A percentile compares a stretch with the other conserved stretches of the same genome.
Evolutionary conservation across 2,888 invertebrate genomes (phyloP).

Genomic region (Pandemis corylana): DNA sequence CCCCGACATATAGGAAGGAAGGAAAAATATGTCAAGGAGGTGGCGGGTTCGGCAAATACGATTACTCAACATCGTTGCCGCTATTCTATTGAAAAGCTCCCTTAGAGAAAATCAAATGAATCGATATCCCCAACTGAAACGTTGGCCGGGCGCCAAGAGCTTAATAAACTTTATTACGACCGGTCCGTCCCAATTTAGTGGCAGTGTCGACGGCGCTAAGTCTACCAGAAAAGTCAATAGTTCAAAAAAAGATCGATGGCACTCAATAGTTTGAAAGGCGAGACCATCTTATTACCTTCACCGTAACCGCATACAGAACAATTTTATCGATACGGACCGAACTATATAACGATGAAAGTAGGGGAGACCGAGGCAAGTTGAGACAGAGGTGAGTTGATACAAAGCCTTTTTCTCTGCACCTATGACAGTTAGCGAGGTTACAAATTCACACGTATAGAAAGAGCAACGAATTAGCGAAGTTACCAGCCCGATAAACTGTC

Average conservation of each 20-base stretch:
- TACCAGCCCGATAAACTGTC: too few species aligned
- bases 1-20: constrained; percentile 39
- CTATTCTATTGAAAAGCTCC: constrained; percentile 53
- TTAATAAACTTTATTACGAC: constrained; percentile 71
- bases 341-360: too few species aligned
- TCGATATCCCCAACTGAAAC: constrained; percentile 67
- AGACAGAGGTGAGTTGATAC: too few species aligned
- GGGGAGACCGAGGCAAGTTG: too few species aligned
- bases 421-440: too few species aligned
- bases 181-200: constrained; percentile 56
- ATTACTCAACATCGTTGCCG: constrained; percentile 43
- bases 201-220: constrained; percentile 55
- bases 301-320: neutral
- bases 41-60: constrained; percentile 43
- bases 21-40: constrained; percentile 42
- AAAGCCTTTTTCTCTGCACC: too few species aligned
- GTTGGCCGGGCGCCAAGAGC: constrained; percentile 79
- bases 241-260: constrained; percentile 43
- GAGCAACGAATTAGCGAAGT: too few species aligned
- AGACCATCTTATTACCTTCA: neutral
- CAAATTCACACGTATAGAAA: too few species aligned
- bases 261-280: constrained; percentile 15
- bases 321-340: neutral
- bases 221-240: constrained; percentile 45
- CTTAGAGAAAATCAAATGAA: constrained; percentile 66